Evolutionary conservation across 2,113 vertebrate genomes (phyloP).

Genomic region (Sakesphorus luctuosus): DNA sequence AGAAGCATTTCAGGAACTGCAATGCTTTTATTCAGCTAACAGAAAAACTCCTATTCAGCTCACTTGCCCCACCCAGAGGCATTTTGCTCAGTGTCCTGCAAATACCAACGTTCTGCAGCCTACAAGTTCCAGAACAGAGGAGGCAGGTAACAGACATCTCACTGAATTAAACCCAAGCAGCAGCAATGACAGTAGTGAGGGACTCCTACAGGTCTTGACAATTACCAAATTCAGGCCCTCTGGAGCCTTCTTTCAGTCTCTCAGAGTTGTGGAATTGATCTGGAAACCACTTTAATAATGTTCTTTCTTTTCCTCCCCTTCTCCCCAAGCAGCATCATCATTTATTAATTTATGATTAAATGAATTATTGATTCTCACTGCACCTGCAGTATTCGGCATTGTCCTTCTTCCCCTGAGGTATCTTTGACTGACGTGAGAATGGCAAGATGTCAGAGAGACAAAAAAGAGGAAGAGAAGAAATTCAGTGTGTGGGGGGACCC

Average conservation of each 20-base stretch:
- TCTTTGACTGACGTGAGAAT: constrained; percentile 28
- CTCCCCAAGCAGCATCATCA: constrained; percentile 46
- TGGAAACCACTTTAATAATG: constrained; percentile 61
- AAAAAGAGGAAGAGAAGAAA: not conserved
- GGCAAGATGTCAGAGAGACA: not conserved
- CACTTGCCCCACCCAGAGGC: constrained; percentile 64
- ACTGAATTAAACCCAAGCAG: not conserved
- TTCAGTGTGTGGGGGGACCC: accelerated
- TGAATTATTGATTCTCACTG: constrained; percentile 68
- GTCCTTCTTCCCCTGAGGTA: constrained; percentile 41
- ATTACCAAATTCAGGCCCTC: constrained; percentile 31
- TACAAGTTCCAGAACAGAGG: not conserved
- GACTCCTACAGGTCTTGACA: constrained; percentile 21
- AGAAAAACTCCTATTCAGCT: not conserved
- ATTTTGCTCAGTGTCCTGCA: not conserved
- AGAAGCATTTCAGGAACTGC: not conserved
- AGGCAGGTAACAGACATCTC: not conserved
- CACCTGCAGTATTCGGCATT: constrained; percentile 41
- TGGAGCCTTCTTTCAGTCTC: not conserved
- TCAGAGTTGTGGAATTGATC: constrained; percentile 48
- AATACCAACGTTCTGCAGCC: not conserved
- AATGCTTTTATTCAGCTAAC: not conserved
- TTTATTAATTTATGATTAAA: constrained; percentile 74
- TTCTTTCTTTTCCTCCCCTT: constrained; percentile 51
- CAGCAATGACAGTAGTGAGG: not conserved